Conservation (phyloP, 2,888 invertebrate genomes). For the Erebia epiphron region DNA sequence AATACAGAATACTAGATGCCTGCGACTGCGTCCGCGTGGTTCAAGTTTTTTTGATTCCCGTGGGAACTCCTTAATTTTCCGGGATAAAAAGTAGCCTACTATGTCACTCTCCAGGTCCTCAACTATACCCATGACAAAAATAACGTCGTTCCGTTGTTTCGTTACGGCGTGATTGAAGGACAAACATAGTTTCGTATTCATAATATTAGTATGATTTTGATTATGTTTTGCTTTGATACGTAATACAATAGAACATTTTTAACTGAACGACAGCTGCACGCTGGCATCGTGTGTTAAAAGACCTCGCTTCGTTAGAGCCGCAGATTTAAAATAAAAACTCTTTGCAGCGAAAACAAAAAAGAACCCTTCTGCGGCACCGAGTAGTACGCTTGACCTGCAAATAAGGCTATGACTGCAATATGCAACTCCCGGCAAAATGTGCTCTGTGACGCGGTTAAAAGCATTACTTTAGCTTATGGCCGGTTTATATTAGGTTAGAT, state of each 20-base stretch:
- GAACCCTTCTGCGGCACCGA: slow-evolving; percentile 58
- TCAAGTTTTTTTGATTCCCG: no score
- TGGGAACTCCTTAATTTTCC: no score
- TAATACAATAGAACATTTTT: slow-evolving; percentile 36
- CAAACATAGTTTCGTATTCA: no score
- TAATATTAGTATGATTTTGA: neutral
- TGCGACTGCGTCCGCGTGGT: no score
- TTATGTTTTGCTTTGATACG: slow-evolving; percentile 18
- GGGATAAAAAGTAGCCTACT: no score
- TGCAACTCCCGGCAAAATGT: slow-evolving; percentile 47
- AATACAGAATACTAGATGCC: neutral
- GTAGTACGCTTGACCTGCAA: slow-evolving; percentile 66
- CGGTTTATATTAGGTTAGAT: no score
- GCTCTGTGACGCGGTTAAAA: slow-evolving; percentile 52
- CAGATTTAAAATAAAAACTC: slow-evolving; percentile 77
- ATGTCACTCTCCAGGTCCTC: no score
- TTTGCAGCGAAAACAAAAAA: slow-evolving; percentile 69
- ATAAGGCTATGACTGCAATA: slow-evolving; percentile 49
- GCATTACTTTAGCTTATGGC: slow-evolving; percentile 52
- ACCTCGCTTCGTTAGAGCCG: slow-evolving; percentile 74
- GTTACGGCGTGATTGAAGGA: no score
- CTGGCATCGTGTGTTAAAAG: slow-evolving; percentile 61
- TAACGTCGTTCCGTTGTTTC: no score
- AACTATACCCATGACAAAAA: no score
- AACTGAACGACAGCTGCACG: slow-evolving; percentile 58